These are phyloP conservation scores for Rotaria sp. DNA, from an alignment of 2,888 invertebrate species.

Conservation along the genomic window DNA sequence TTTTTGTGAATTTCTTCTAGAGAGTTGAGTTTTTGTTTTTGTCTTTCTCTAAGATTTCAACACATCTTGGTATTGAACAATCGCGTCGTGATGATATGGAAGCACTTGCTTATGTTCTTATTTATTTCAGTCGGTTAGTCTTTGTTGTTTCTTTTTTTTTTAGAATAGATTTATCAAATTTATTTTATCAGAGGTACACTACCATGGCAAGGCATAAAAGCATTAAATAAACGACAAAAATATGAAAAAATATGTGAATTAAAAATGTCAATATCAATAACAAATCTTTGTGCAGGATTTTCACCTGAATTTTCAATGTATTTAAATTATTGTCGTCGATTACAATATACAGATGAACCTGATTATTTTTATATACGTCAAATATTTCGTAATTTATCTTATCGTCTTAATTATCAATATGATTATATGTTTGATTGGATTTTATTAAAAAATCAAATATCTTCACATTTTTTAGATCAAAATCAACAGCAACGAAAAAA, in stretches of 20 bases:
- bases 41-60: background rate
- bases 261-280: slow-evolving; percentile 2
- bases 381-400: slow-evolving; percentile 6
- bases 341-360: background rate
- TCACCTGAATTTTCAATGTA: slow-evolving; percentile 24
- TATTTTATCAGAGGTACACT: background rate
- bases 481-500: too few species aligned
- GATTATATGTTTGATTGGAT: background rate
- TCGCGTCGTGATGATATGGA: slow-evolving; percentile 30
- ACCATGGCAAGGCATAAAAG: slow-evolving; percentile 4
- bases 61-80: slow-evolving; percentile 21
- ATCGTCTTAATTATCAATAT: slow-evolving; percentile 8
- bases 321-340: background rate
- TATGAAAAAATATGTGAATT: slow-evolving; percentile 3
- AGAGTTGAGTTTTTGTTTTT: background rate
- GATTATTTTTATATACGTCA: slow-evolving; percentile 17
- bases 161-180: background rate
- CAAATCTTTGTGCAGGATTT: background rate
- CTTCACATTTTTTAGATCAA: background rate
- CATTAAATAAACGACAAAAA: background rate
- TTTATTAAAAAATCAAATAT: background rate
- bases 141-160: background rate
- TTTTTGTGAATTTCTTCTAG: background rate
- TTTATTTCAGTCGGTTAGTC: slow-evolving; percentile 14
- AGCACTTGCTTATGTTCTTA: background rate